Evolutionary conservation across 2,888 invertebrate genomes (phyloP).

Genomic region (Stratiomys singularior): DNA sequence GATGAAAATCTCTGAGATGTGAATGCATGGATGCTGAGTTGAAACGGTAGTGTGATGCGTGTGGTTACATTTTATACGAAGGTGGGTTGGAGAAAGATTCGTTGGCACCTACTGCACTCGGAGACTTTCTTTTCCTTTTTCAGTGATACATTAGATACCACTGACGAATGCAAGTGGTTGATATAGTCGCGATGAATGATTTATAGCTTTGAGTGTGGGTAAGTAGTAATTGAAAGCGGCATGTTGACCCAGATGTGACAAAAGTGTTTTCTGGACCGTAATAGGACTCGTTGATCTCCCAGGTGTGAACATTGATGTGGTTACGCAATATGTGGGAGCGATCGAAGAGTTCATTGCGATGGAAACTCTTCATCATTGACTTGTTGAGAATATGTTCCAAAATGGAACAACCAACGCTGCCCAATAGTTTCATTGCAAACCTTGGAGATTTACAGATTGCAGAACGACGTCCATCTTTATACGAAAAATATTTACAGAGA

Average conservation of each 20-base stretch:
- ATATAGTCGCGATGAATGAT: background rate
- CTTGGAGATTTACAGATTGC: too few species aligned
- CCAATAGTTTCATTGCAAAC: too few species aligned
- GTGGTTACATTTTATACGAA: background rate
- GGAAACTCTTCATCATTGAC: too few species aligned
- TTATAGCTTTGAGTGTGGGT: constrained; percentile 5
- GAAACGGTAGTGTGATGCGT: background rate
- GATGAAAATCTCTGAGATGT: background rate
- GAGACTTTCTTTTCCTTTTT: background rate
- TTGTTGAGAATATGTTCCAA: too few species aligned
- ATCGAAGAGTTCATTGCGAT: background rate
- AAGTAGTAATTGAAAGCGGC: background rate
- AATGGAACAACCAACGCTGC: too few species aligned
- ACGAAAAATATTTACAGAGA: too few species aligned
- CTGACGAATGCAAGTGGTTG: background rate
- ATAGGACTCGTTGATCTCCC: background rate
- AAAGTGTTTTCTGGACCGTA: background rate
- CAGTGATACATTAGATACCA: background rate
- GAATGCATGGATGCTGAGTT: too few species aligned
- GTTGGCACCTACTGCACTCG: background rate
- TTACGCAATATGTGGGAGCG: background rate
- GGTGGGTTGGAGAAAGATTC: background rate
- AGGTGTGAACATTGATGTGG: background rate
- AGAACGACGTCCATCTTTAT: too few species aligned
- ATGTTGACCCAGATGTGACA: background rate